Conservation (phyloP, 2,797 vertebrate species). For the Molossus molossus region DNA sequence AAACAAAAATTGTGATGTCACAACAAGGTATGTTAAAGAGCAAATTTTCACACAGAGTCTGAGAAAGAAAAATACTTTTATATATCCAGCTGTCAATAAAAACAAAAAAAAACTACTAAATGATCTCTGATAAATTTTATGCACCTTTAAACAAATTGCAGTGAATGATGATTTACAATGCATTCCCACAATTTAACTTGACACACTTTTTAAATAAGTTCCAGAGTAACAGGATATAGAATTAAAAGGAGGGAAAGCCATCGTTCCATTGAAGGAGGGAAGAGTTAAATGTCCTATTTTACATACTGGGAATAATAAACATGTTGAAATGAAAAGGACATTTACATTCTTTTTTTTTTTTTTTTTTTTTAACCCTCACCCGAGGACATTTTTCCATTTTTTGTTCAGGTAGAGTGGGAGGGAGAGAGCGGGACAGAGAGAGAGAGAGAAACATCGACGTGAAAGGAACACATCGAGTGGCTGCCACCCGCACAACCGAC, state of each 20-base stretch:
- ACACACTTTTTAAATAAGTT: background rate
- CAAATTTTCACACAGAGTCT: background rate
- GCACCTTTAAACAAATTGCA: constrained; percentile 42
- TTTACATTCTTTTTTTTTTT: background rate
- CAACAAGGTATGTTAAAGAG: background rate
- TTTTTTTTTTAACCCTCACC: too few relatives aligned
- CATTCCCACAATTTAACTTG: background rate
- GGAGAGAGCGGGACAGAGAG: too few relatives aligned
- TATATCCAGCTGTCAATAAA: background rate
- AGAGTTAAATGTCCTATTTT: background rate
- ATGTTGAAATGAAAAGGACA: background rate
- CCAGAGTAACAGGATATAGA: background rate
- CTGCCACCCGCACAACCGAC: too few relatives aligned
- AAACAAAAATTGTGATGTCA: constrained; percentile 32
- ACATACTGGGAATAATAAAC: background rate
- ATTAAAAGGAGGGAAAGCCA: background rate
- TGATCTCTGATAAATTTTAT: background rate
- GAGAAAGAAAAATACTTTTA: constrained; percentile 22
- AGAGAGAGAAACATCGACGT: too few relatives aligned
- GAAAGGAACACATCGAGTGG: too few relatives aligned
- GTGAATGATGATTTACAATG: background rate
- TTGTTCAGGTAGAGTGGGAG: too few relatives aligned
- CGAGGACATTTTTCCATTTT: too few relatives aligned
- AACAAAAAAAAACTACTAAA: constrained; percentile 13
- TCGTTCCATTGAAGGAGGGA: background rate